Conservation (phyloP, 2,797 vertebrate genomes). For the Adelosebastes latens region DNA sequence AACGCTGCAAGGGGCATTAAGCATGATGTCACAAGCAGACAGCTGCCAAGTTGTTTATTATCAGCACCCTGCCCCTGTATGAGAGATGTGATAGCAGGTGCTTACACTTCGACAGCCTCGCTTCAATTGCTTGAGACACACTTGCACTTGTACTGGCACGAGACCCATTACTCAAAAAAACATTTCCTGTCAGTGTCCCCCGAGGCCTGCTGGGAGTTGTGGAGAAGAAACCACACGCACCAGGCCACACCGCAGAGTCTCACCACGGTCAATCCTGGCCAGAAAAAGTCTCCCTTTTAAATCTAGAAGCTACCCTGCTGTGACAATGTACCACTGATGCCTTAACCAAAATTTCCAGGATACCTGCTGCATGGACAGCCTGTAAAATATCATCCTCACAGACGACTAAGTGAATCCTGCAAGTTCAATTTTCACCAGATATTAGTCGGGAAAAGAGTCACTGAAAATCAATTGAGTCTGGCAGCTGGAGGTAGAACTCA, state of each 20-base stretch:
- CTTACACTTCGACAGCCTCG: slow-evolving; percentile 31
- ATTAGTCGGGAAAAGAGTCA: slow-evolving; percentile 13
- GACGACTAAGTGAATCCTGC: slow-evolving; percentile 3
- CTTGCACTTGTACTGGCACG: slow-evolving; percentile 25
- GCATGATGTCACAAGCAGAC: slow-evolving; percentile 51
- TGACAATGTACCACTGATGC: slow-evolving; percentile 1
- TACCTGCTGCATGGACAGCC: neutral
- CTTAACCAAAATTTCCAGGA: slow-evolving; percentile 9
- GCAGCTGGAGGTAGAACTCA: slow-evolving; percentile 28
- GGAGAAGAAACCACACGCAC: slow-evolving; percentile 17
- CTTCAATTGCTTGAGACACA: slow-evolving; percentile 39
- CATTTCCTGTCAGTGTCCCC: slow-evolving; percentile 24
- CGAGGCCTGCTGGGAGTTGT: slow-evolving; percentile 31
- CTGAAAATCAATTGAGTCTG: slow-evolving; percentile 27
- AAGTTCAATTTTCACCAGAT: slow-evolving; percentile 16
- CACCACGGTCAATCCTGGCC: neutral
- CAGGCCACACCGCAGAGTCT: neutral
- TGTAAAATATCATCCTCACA: slow-evolving; percentile 19
- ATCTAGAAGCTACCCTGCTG: neutral
- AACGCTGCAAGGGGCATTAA: slow-evolving; percentile 42
- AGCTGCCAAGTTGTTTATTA: slow-evolving; percentile 62
- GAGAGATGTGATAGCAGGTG: slow-evolving; percentile 36
- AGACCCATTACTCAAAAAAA: slow-evolving; percentile 43
- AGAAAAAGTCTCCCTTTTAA: slow-evolving; percentile 1
- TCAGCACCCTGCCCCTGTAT: slow-evolving; percentile 28